Evolutionary conservation across 2,888 invertebrate species (phyloP), one percentile per base, ranked within the genome.

Genomic region (Plebejus melissa): DNA sequence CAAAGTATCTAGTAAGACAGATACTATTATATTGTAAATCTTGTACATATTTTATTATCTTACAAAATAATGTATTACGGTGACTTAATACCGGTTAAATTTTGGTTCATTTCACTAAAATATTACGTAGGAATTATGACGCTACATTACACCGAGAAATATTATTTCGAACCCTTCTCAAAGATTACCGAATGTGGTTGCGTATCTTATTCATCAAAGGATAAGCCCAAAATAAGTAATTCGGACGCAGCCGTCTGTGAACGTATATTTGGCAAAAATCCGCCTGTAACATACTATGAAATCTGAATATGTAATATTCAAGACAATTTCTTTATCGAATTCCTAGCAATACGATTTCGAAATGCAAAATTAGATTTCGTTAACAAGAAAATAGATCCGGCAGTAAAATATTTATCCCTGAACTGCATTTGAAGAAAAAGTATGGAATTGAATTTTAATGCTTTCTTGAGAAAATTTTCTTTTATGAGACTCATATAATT

Each of bases 131-230:
- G 36, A 36, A 65, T 65, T 65, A 36, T 36, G 5, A 65, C 32
- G 32, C 32, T 32, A 65, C 65, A 65, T 65, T 65, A 65, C 65
- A 36, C 65, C 13, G 32, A 65, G 22, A 16, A 65, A 65, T 65
- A 65, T 71, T 71, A 46, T 41, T 46, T 11, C 22, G 28, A 72
- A 72, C 54, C 72, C 16, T 50, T 22, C 28, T 32, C 46, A 36
- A 13, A 72, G 72, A 50, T 50, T 50, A 50, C 72, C 50, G 16
- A 72, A 54, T 72, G 72, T 32, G 50, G 50, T 50, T 72, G 50
- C 11, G 65, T 65, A 65, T 36, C 32, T 72, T 72, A 72, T 72
- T 72, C 50, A 72, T 72, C 72, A 72, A 50, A 54, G 32, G 72
- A 72, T 72, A 50, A 50, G 46, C 41, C 28, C 32, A 11, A 54